Conservation (phyloP, 2,113 vertebrate genomes). For the Vidua macroura region DNA sequence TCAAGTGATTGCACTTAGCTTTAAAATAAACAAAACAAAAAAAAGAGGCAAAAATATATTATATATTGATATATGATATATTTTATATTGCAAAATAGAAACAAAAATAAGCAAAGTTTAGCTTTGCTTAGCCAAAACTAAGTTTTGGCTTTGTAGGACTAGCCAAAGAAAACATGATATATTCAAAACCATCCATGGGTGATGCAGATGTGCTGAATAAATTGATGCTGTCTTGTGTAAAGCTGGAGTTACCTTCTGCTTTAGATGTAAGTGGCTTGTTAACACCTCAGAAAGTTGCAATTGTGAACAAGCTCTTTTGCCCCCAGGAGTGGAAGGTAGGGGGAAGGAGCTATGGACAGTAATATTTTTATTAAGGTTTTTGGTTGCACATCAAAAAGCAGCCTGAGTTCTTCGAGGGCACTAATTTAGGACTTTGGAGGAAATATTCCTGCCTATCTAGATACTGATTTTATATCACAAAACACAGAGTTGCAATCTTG, state of each 20-base stretch:
- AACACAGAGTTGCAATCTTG: not conserved
- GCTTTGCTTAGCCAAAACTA: not conserved
- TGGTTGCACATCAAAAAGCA: not conserved
- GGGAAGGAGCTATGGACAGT: not conserved
- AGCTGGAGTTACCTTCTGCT: not conserved
- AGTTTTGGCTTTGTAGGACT: not conserved
- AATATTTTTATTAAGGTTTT: not conserved
- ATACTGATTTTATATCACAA: not conserved
- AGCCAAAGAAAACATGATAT: not conserved
- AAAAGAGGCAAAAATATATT: not conserved
- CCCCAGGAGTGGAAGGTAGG: not conserved
- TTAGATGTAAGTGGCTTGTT: not conserved
- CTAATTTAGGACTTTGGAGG: not conserved
- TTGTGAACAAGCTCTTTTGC: not conserved
- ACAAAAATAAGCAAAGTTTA: not conserved
- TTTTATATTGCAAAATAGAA: not conserved
- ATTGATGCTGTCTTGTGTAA: not conserved
- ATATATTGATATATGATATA: too few relatives aligned
- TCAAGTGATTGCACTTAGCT: not conserved
- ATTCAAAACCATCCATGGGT: not conserved
- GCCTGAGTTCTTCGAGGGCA: not conserved
- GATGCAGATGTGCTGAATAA: not conserved
- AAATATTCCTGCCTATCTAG: not conserved
- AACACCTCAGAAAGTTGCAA: not conserved
- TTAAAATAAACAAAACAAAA: not conserved